Conservation (phyloP, 2,113 vertebrate genomes). For the Pygoscelis adeliae region DNA sequence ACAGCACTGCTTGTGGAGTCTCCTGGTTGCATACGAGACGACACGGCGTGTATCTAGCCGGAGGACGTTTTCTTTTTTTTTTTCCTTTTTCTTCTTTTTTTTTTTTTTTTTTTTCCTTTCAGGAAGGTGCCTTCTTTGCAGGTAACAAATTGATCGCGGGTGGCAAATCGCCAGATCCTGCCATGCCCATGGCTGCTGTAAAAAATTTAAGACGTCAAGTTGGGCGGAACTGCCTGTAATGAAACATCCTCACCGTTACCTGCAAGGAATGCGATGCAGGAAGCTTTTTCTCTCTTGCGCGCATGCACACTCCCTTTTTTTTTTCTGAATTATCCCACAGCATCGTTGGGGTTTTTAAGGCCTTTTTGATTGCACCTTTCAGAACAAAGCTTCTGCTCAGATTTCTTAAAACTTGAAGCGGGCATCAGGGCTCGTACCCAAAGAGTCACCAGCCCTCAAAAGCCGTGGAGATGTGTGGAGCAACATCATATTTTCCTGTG, state of each 20-base stretch:
- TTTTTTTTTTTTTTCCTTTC: not conserved
- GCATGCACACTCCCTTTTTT: accelerated
- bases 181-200: not conserved
- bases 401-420: not conserved
- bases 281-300: not conserved
- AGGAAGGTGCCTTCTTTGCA: not conserved
- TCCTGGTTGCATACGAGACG: not conserved
- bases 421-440: not conserved
- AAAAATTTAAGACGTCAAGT: not conserved
- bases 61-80: not conserved
- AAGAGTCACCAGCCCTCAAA: not conserved
- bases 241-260: not conserved
- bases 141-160: not conserved
- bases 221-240: not conserved
- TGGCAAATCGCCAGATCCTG: not conserved
- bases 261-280: not conserved
- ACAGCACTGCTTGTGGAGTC: accelerated
- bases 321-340: not conserved
- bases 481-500: not conserved
- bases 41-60: accelerated
- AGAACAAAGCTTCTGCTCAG: constrained; percentile 29
- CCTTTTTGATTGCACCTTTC: constrained; percentile 42
- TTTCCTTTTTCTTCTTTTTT: no score
- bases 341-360: not conserved
- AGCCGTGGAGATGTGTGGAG: not conserved